Evolutionary conservation across 2,888 invertebrate species (phyloP), one percentile per base, ranked within the genome.

Genomic region (Drosophila basisetae): DNA sequence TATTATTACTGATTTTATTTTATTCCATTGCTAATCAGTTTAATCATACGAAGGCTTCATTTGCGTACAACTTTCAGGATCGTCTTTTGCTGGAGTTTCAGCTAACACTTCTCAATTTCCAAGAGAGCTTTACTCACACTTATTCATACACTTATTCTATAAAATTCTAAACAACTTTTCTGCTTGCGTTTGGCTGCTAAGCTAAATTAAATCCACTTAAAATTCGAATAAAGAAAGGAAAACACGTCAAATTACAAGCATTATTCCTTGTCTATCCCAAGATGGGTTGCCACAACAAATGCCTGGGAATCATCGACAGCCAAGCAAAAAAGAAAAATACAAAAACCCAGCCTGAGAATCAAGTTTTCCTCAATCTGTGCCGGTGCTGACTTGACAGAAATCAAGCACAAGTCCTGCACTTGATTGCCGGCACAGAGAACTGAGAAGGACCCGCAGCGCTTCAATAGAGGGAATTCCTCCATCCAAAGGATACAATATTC

Each of bases 341-440:
- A 13, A 55, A 43, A 64, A 22, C 25, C 43, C 59, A 71, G 65
- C 62, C 52, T 41, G 66, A 61, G 72, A 84, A 80, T 85, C 89
- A 68, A 74, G 76, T 84, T 88, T 85, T 68, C 58, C 41, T 54
- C 74, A 70, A 79, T 65, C 63, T 69, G 62, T 64, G 16, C 41
- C 25, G 47, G 1, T 47, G 71, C 78, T 88, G 89, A 83, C 76
- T 84, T 83, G 83, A 80, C 89, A 80, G 83, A 84, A 88, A 84
- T 88, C 84, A 84, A 89, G 76, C 76, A 74, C 70, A 74, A 71
- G 60, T 60, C 58, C 47, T 62, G 75, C 75, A 84, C 84, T 84
- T 84, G 84, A 84, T 84, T 78, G 59, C 65, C 59, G 28, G 13
- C 16, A 47, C 18, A 47, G 22, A 47, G 16, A 22, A 16, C 22